phyloP scores from a whole-genome alignment of 1,140 invertebrate species.

The Drosophila takahashii region DNA sequence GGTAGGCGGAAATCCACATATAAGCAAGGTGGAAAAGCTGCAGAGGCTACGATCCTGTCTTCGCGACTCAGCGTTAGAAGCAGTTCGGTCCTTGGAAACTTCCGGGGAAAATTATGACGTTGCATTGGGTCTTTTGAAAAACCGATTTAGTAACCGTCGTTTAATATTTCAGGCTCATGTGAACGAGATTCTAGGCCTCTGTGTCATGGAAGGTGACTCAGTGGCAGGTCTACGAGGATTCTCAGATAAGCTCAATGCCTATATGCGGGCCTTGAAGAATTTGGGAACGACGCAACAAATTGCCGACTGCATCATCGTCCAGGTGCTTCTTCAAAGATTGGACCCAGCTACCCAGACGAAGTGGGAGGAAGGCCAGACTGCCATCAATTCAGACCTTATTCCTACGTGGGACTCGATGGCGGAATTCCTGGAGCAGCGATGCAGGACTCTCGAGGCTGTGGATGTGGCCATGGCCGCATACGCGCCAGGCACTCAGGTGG shows the following conservation, averaged over 20 bases:
- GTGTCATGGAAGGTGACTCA: too few relatives aligned
- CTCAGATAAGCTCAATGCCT: background rate
- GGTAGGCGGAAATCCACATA: too few relatives aligned
- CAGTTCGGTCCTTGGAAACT: conserved; percentile 3
- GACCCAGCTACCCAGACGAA: too few relatives aligned
- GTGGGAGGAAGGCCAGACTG: background rate
- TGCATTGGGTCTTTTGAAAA: too few relatives aligned
- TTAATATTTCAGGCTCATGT: too few relatives aligned
- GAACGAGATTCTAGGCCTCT: too few relatives aligned
- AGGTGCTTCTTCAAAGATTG: background rate
- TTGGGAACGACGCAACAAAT: background rate
- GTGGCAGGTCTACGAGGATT: too few relatives aligned
- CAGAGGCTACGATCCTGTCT: background rate
- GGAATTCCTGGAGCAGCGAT: conserved; percentile 1
- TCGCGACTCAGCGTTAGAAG: background rate
- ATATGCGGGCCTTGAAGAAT: conserved; percentile 4
- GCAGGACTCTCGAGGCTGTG: background rate
- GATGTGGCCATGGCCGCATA: background rate
- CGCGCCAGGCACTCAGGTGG: background rate
- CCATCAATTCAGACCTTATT: too few relatives aligned
- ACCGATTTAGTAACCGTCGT: too few relatives aligned
- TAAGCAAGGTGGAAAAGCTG: too few relatives aligned
- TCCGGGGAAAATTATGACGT: background rate
- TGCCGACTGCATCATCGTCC: background rate
- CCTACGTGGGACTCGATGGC: background rate